Base-by-base conservation (phyloP, 1,140 invertebrate species). In the Scylla paramamosain region DNA sequence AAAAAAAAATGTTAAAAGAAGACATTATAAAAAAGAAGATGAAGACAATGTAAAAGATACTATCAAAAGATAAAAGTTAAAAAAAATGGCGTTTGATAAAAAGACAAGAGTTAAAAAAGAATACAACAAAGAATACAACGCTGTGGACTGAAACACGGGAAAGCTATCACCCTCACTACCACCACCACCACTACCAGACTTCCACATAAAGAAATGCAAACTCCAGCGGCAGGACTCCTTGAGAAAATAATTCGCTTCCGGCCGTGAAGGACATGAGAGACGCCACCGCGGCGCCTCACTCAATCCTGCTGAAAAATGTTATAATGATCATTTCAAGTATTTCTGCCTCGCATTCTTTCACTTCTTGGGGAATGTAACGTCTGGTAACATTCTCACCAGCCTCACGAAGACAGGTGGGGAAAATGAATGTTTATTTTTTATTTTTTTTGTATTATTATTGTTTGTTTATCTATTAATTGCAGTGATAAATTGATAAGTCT, bases 171-270 rank as follows among this genome's bases (percentile, higher is more conserved):
- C 39, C 39, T 39, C 39, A 39, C 39, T 6, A 39, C 39, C 39
- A 39, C 39, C 39, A 39, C 39, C 39, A 39, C 20, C 52, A 59
- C 52, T 8, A 20, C 25, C n/a, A n/a, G n/a, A 77, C 67, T 77
- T 77, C 67, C 67, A 77, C 25, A 25, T 77, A 77, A 77, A 77
- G 67, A 77, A 77, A 77, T 77, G 67, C 67, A 77, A 77, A 77
- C 67, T 77, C 67, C 67, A 7, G 20, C 52, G 52, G 52, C 12
- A 59, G 6, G 20, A n/a, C 67, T 77, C 67, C 67, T 77, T 77
- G 67, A 77, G 67, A n/a, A n/a, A 77, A 77, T 77, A 77, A 77
- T n/a, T 77, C 67, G 67, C 67, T 77, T 77, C 67, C 67, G 67
- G 67, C 25, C 67, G 67, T 77, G 67, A 77, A 77, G 67, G 67